Conservation (phyloP, 2,797 vertebrate genomes). For the Acanthis flammea region DNA sequence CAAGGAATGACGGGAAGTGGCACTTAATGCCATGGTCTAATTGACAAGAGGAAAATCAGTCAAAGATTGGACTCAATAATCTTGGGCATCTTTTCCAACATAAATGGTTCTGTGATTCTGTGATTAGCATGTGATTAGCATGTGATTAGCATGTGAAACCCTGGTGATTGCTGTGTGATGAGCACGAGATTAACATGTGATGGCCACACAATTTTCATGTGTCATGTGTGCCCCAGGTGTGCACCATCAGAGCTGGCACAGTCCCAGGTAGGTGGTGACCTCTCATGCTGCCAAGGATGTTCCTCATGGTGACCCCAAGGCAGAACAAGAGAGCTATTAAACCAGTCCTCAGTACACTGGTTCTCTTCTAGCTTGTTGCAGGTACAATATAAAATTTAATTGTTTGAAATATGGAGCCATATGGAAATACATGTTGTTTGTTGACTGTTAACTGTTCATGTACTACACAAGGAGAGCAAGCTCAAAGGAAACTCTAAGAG, state of each 20-base stretch:
- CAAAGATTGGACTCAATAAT: not conserved
- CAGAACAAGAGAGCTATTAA: not conserved
- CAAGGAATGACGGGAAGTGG: not conserved
- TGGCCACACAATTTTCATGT: fast-evolving
- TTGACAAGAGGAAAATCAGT: not conserved
- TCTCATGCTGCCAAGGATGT: fast-evolving
- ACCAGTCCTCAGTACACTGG: not conserved
- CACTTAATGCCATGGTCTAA: not conserved
- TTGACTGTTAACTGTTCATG: not conserved
- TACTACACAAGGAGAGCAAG: not conserved
- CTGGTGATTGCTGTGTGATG: not conserved
- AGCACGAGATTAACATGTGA: not conserved
- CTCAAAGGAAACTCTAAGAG: not conserved
- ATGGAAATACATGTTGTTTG: not conserved
- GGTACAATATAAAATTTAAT: not conserved
- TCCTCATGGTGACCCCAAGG: fast-evolving
- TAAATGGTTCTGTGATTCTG: not conserved
- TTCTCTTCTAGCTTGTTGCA: not conserved
- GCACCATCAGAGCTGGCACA: fast-evolving
- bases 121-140: not conserved
- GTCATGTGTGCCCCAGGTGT: not conserved
- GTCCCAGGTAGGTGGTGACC: fast-evolving
- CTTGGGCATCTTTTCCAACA: not conserved
- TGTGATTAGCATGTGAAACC: not conserved
- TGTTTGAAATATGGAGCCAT: not conserved